phyloP scores from a whole-genome alignment of 2,113 vertebrate genomes.

The Cranoglanis bouderius region DNA sequence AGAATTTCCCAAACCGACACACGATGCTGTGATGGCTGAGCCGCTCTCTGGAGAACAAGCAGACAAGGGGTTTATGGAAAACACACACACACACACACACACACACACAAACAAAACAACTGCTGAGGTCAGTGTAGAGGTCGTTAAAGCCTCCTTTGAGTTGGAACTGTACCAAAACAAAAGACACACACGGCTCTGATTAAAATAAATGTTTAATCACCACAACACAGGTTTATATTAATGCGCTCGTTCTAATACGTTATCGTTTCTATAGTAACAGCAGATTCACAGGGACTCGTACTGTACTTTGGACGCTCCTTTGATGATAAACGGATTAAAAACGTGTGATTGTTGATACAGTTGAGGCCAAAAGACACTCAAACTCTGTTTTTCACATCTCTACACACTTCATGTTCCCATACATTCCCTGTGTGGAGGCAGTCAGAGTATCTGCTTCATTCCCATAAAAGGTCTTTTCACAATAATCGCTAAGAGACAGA shows the following conservation, averaged over 20 bases:
- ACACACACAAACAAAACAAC: background rate
- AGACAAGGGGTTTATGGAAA: background rate
- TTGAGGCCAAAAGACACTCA: background rate
- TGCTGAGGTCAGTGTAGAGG: background rate
- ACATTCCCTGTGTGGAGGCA: background rate
- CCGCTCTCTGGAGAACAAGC: slow-evolving; percentile 81
- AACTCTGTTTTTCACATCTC: no score
- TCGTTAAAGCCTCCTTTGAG: background rate
- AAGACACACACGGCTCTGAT: slow-evolving; percentile 12
- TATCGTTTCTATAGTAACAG: background rate
- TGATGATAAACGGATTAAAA: background rate
- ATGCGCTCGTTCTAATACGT: background rate
- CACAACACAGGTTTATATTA: background rate
- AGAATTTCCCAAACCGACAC: slow-evolving; percentile 86
- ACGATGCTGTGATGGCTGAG: slow-evolving; percentile 90
- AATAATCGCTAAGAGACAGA: no score
- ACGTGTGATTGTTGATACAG: background rate
- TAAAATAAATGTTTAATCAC: no score
- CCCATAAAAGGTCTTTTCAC: background rate
- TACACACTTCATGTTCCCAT: background rate
- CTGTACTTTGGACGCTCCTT: background rate
- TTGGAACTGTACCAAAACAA: background rate
- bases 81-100: background rate
- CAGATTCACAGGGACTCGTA: background rate
- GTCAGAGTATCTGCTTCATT: background rate